These are phyloP conservation scores for Scaptomyza parva DNA, from an alignment of 2,888 invertebrate genomes.

Conservation along the genomic window DNA sequence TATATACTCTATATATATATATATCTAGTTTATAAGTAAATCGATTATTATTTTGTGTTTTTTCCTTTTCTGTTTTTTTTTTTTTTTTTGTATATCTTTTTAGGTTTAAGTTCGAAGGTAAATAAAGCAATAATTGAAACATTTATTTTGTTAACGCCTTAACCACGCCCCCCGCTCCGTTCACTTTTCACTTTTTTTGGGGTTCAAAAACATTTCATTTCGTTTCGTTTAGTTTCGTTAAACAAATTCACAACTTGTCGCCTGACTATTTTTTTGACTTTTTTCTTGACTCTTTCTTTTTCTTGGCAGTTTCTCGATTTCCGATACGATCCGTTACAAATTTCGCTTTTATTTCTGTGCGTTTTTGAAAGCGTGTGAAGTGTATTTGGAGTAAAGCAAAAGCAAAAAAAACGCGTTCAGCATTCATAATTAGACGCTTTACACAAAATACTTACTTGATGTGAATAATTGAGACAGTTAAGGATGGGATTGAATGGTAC, in stretches of 20 bases:
- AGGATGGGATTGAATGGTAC: neutral
- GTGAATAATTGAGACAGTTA: neutral
- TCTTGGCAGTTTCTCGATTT: conserved; percentile 24
- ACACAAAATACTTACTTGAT: conserved; percentile 8
- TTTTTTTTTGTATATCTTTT: conserved; percentile 11
- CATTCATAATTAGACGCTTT: conserved; percentile 49
- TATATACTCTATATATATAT: conserved; percentile 8
- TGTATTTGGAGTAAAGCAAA: conserved; percentile 15
- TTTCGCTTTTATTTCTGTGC: conserved; percentile 47
- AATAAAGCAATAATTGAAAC: conserved; percentile 12
- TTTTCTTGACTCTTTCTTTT: conserved; percentile 13
- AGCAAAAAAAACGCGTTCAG: conserved; percentile 34
- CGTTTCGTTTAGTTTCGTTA: too few species aligned
- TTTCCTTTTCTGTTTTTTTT: conserved; percentile 24
- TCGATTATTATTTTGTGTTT: conserved; percentile 1
- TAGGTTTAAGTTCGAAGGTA: conserved; percentile 1
- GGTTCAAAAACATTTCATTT: neutral
- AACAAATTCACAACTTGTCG: conserved; percentile 40
- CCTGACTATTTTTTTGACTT: too few species aligned
- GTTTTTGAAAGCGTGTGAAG: conserved; percentile 55
- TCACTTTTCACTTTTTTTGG: conserved; percentile 1
- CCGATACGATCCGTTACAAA: conserved; percentile 5
- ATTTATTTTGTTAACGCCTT: neutral
- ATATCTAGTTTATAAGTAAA: conserved; percentile 14
- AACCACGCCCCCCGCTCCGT: conserved; percentile 33